Evolutionary conservation across 2,113 vertebrate genomes (phyloP), one percentile per base, ranked within the genome.

Genomic region (Mustela lutreola): DNA sequence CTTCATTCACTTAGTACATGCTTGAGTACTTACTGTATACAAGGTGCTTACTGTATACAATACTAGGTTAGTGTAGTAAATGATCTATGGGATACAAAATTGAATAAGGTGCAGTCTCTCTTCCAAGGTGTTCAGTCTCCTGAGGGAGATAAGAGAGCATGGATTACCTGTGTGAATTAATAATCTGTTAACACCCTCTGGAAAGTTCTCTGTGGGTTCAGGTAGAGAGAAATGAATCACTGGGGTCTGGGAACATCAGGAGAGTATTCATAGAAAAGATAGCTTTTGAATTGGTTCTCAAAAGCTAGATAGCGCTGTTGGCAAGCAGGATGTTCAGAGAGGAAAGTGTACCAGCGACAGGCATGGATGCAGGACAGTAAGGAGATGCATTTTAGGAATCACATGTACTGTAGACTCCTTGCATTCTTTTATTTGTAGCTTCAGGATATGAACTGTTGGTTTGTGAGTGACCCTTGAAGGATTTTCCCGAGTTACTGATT

Each of bases 401-500:
- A 36, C n/a, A 48, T 16, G 21, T 60, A 73, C 56, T 93, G 0
- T 94, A 78, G 63, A 70, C 48, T 9, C 14, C 5, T 78, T 89
- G 48, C 26, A 70, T 93, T 89, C 50, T 94, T 91, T 33, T 36
- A 75, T 92, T 95, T 92, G 24, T 95, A 45, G 73, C n/a, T 89
- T 85, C 0, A 36, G 73, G n/a, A 83, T 96, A 92, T 96, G 70
- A 26, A 78, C 31, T 82, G 4, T 62, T 89, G 73, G 1, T 67
- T 94, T 97, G 50, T 71, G 26, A 82, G 11, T 93, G 45, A 48
- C 56, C 1, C 31, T 90, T 65, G 48, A 88, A 97, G 53, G 31
- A 33, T 79, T 95, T 89, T 97, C 67, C 33, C 56, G 24, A 82
- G 14, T 87, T 96, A 89, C 15, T 90, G 15, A 31, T 95, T 92